Evolutionary conservation across 2,113 vertebrate species (phyloP).

Genomic region (Lagenorhynchus albirostris): DNA sequence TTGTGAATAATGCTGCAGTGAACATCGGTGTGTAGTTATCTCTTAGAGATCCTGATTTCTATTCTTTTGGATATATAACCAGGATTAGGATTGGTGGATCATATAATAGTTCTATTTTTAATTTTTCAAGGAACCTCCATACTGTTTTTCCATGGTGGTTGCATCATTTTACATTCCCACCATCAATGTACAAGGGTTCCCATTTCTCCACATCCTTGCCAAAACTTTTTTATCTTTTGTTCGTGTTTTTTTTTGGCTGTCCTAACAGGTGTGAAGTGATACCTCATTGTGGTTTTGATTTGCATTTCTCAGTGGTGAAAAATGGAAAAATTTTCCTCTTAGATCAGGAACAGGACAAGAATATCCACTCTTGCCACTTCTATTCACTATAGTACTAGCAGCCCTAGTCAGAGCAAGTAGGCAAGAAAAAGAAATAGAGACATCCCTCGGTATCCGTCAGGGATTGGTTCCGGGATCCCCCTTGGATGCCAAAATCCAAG

Average conservation of each 20-base stretch:
- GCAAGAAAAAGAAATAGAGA: background rate
- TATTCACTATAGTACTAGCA: background rate
- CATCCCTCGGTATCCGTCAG: no score
- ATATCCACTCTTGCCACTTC: background rate
- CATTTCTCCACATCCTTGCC: background rate
- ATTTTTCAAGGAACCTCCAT: background rate
- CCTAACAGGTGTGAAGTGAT: background rate
- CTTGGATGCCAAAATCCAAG: no score
- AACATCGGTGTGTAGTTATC: background rate
- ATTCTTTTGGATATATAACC: background rate
- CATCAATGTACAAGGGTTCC: background rate
- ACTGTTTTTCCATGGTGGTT: background rate
- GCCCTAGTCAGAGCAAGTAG: background rate
- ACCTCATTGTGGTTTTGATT: background rate
- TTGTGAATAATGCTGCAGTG: background rate
- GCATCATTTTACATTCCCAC: background rate
- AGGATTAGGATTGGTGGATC: background rate
- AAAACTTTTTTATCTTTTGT: background rate
- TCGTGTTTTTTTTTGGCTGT: background rate
- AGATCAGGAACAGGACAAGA: background rate
- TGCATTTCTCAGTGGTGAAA: background rate
- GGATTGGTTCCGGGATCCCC: no score
- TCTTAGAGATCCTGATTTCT: background rate
- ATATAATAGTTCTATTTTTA: background rate
- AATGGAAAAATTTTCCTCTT: background rate